A percentile compares a stretch with the other conserved stretches of the same genome.
Evolutionary conservation across 1,140 invertebrate genomes (phyloP).

Genomic region (Lordiphosa clarofinis): DNA sequence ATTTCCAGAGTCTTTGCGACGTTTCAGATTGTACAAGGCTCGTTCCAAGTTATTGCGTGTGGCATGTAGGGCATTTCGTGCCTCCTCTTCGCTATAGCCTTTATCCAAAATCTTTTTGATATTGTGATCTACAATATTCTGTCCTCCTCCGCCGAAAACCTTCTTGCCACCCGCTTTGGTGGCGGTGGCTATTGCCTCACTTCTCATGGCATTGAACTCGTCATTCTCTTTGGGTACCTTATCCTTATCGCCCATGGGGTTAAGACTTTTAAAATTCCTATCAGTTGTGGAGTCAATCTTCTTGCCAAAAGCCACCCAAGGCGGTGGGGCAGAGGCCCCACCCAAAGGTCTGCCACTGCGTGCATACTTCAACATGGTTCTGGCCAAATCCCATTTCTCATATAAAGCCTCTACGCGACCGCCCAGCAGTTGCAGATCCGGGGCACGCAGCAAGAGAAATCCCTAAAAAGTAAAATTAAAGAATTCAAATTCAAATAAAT

Average conservation of each 20-base stretch:
- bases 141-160: constrained; percentile 85
- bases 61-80: constrained; percentile 86
- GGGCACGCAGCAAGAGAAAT: constrained; percentile 86
- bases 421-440: constrained; percentile 86
- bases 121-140: constrained; percentile 87
- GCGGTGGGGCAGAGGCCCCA: constrained; percentile 89
- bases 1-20: constrained; percentile 80
- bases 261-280: constrained; percentile 86
- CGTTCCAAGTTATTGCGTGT: constrained; percentile 87
- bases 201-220: constrained; percentile 92
- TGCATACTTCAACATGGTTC: constrained; percentile 87
- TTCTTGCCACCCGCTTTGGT: constrained; percentile 88
- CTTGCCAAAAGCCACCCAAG: constrained; percentile 94
- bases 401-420: constrained; percentile 90
- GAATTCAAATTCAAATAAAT: no score
- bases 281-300: constrained; percentile 82
- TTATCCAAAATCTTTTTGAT: constrained; percentile 90
- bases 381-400: constrained; percentile 94
- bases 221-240: constrained; percentile 85
- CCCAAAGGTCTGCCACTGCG: constrained; percentile 82
- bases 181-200: constrained; percentile 92
- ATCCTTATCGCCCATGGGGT: constrained; percentile 81
- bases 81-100: constrained; percentile 89
- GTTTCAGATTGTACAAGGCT: constrained; percentile 86
- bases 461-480: constrained; percentile 81